Evolutionary conservation across 2,888 invertebrate species (phyloP).

Genomic region (Sphaerophoria rueppellii): DNA sequence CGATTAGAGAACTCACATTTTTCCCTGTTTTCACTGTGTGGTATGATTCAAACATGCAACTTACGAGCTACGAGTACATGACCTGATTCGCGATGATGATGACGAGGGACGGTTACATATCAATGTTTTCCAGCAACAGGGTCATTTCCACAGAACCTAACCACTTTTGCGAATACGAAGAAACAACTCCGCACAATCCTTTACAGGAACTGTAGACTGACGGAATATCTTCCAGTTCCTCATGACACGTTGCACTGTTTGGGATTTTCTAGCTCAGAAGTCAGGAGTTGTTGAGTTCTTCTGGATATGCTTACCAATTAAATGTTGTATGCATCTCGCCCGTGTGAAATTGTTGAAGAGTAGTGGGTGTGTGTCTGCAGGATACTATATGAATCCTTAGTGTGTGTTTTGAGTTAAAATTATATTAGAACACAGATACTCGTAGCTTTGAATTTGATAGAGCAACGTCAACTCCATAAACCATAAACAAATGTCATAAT

Average conservation of each 20-base stretch:
- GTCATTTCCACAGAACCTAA: slow-evolving; percentile 54
- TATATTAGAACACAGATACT: neutral
- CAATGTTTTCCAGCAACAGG: slow-evolving; percentile 67
- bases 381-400: slow-evolving; percentile 12
- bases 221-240: slow-evolving; percentile 61
- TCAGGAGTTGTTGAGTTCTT: slow-evolving; percentile 4
- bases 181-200: too few species aligned
- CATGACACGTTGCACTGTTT: slow-evolving; percentile 49
- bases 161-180: slow-evolving; percentile 21
- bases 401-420: neutral
- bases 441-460: neutral
- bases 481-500: slow-evolving; percentile 1
- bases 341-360: neutral
- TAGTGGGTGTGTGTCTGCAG: slow-evolving; percentile 2
- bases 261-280: neutral
- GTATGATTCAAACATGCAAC: slow-evolving; percentile 2
- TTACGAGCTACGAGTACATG: slow-evolving; percentile 10
- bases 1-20: slow-evolving; percentile 28
- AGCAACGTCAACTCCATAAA: neutral
- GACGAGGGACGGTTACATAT: slow-evolving; percentile 38
- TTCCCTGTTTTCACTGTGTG: neutral
- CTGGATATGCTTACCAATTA: slow-evolving; percentile 66
- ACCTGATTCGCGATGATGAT: slow-evolving; percentile 53
- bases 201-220: slow-evolving; percentile 35
- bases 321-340: slow-evolving; percentile 32